Conservation (phyloP, 2,113 vertebrate genomes). For the Laticauda colubrina region DNA sequence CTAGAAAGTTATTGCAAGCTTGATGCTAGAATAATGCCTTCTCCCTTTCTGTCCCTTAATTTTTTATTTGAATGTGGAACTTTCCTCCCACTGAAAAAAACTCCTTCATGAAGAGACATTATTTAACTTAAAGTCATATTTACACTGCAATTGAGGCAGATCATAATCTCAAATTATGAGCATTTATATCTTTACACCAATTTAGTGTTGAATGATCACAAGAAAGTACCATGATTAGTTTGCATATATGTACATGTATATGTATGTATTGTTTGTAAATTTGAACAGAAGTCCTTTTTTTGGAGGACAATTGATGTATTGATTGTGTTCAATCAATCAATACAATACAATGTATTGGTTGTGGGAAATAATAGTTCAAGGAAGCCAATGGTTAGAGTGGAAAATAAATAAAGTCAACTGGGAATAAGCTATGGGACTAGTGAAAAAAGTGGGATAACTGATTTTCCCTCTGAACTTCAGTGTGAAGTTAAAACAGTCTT, state of each 20-base stretch:
- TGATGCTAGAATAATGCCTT: background rate
- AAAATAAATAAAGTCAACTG: slow-evolving; percentile 53
- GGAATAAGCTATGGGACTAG: slow-evolving; percentile 29
- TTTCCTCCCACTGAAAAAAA: slow-evolving; percentile 27
- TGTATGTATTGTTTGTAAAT: slow-evolving; percentile 36
- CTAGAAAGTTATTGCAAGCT: slow-evolving; percentile 8
- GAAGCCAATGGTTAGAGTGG: slow-evolving; percentile 48
- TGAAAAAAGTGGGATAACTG: slow-evolving; percentile 27
- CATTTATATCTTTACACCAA: slow-evolving; percentile 60
- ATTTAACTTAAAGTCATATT: slow-evolving; percentile 29
- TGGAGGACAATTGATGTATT: slow-evolving; percentile 30
- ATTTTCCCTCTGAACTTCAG: slow-evolving; percentile 41
- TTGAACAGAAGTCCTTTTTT: slow-evolving; percentile 2
- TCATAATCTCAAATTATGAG: slow-evolving; percentile 59
- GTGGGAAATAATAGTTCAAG: slow-evolving; percentile 58
- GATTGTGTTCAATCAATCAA: slow-evolving; percentile 28
- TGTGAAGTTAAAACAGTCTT: slow-evolving; percentile 37
- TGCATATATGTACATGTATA: slow-evolving; percentile 34
- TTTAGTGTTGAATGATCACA: slow-evolving; percentile 63
- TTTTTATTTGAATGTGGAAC: slow-evolving; percentile 16
- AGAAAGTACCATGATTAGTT: slow-evolving; percentile 55
- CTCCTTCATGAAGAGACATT: slow-evolving; percentile 46
- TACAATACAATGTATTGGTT: slow-evolving; percentile 37
- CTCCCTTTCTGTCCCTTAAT: background rate
- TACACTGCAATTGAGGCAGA: slow-evolving; percentile 58